Conservation (phyloP, 2,113 vertebrate genomes). For the Dolichotis patagonum region DNA sequence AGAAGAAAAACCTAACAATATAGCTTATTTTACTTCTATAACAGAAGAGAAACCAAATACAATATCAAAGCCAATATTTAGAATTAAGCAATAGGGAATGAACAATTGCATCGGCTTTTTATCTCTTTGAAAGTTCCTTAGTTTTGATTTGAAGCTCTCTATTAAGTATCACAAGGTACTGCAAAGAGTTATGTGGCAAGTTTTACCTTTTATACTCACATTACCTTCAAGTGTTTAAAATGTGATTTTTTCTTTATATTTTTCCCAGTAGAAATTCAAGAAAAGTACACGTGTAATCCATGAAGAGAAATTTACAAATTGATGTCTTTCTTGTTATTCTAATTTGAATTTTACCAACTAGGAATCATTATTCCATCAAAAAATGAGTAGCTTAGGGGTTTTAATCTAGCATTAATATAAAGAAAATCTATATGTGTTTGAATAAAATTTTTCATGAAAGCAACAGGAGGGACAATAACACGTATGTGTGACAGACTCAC, state of each 20-base stretch:
- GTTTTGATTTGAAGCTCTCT: not conserved
- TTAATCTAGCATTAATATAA: not conserved
- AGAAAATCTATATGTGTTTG: not conserved
- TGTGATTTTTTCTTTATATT: not conserved
- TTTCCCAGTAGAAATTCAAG: not conserved
- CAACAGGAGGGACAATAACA: not conserved
- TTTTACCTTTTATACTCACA: not conserved
- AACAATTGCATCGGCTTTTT: not conserved
- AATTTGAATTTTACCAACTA: not conserved
- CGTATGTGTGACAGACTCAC: rapidly evolving
- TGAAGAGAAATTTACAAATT: not conserved
- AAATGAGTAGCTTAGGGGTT: not conserved
- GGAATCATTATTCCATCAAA: not conserved
- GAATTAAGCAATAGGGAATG: not conserved
- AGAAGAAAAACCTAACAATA: not conserved
- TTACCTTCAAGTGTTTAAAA: not conserved
- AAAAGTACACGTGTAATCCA: not conserved
- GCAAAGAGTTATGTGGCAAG: not conserved
- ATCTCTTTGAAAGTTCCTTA: not conserved
- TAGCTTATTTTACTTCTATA: not conserved
- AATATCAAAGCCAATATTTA: not conserved
- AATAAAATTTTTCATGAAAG: not conserved
- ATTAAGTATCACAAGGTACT: not conserved
- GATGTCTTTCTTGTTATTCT: not conserved
- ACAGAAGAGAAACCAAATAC: not conserved